These are phyloP conservation scores for Montipora capitata DNA, from an alignment of 92 coral and sea anemone genomes.

Conservation along the genomic window DNA sequence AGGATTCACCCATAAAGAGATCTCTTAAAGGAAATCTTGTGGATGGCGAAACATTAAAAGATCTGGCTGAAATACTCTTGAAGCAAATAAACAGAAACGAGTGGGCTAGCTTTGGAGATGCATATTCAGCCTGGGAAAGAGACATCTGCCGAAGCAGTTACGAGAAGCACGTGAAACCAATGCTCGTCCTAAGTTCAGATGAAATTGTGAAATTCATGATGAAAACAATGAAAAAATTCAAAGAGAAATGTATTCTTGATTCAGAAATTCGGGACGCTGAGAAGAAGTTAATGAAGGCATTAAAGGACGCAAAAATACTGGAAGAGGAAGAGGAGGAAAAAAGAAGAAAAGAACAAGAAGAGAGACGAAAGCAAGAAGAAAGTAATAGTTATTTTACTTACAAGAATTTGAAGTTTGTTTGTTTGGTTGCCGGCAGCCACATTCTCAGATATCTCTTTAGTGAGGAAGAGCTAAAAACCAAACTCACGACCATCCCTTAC, in stretches of 20 bases:
- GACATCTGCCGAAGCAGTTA: slow-evolving; percentile 23
- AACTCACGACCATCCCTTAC: slow-evolving; percentile 51
- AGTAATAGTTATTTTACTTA: not conserved
- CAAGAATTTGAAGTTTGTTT: not conserved
- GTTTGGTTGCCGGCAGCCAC: not conserved
- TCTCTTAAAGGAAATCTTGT: slow-evolving; percentile 33
- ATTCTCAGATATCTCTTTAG: not conserved
- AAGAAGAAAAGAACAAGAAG: too few relatives aligned
- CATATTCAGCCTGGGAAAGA: slow-evolving; percentile 35
- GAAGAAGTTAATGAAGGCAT: not conserved
- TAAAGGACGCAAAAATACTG: not conserved
- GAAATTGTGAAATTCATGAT: not conserved
- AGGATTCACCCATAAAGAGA: slow-evolving; percentile 42
- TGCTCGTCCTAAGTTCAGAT: not conserved
- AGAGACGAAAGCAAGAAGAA: not conserved
- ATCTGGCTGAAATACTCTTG: slow-evolving; percentile 21
- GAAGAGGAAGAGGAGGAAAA: not conserved
- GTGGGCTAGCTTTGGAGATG: slow-evolving; percentile 33
- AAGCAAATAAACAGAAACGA: slow-evolving; percentile 18
- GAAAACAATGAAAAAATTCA: not conserved
- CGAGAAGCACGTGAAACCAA: not conserved
- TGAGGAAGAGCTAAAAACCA: slow-evolving; percentile 62
- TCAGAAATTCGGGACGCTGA: not conserved
- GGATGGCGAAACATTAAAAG: slow-evolving; percentile 48
- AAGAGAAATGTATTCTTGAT: not conserved